Evolutionary conservation across 2,888 invertebrate genomes (phyloP).

Genomic region (Girardia tigrina): DNA sequence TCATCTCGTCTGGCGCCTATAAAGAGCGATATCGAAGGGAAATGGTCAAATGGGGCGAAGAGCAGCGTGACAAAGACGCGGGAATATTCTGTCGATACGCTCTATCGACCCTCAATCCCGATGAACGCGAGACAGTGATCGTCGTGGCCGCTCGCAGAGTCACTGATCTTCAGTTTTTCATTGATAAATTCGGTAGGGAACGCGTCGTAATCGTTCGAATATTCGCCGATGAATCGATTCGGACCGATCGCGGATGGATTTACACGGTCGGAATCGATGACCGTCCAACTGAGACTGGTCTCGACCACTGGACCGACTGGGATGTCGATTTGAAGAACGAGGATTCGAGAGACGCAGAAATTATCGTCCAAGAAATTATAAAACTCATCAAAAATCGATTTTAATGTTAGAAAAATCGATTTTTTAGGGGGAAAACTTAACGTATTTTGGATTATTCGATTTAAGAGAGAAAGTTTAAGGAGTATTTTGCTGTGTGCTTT

Average conservation of each 20-base stretch:
- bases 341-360: not conserved
- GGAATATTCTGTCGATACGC: slow-evolving; percentile 74
- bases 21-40: slow-evolving; percentile 74
- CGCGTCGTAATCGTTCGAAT: slow-evolving; percentile 59
- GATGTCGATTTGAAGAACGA: slow-evolving; percentile 62
- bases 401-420: not conserved
- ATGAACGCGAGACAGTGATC: not conserved
- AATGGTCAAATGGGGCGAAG: slow-evolving; percentile 88
- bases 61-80: slow-evolving; percentile 62
- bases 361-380: not conserved
- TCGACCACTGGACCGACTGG: slow-evolving; percentile 67
- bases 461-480: too few relatives aligned
- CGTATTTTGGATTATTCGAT: too few relatives aligned
- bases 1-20: slow-evolving; percentile 68
- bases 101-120: not conserved
- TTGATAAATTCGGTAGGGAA: slow-evolving; percentile 40
- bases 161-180: slow-evolving; percentile 1
- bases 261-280: slow-evolving; percentile 66
- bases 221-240: slow-evolving; percentile 57
- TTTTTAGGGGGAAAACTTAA: too few relatives aligned
- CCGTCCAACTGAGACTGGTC: slow-evolving; percentile 75
- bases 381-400: too few relatives aligned
- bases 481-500: too few relatives aligned
- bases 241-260: slow-evolving; percentile 54
- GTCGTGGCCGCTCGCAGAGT: slow-evolving; percentile 29